phyloP scores from a whole-genome alignment of 2,888 invertebrate genomes.

The Gymnosoma rotundatum region DNA sequence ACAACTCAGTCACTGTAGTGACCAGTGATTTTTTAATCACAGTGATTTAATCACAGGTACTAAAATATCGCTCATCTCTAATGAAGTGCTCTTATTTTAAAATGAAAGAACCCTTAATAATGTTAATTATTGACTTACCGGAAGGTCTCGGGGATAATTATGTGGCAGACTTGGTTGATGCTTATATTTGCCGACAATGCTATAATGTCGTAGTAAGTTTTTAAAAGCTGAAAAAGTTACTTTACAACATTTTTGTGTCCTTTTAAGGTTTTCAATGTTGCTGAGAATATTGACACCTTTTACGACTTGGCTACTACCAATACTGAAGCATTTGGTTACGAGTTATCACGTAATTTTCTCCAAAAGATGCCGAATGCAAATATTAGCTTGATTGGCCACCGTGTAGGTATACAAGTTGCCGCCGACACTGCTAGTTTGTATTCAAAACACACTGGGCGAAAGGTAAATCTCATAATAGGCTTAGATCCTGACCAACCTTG shows the following conservation, averaged over 20 bases:
- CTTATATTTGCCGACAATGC: background rate
- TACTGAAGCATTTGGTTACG: slow-evolving; percentile 76
- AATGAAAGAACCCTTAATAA: too few species aligned
- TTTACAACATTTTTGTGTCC: background rate
- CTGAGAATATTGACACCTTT: slow-evolving; percentile 78
- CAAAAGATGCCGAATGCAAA: slow-evolving; percentile 69
- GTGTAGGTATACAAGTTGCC: slow-evolving; percentile 79
- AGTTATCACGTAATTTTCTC: slow-evolving; percentile 32
- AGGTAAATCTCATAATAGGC: slow-evolving; percentile 77
- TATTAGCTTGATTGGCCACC: slow-evolving; percentile 78
- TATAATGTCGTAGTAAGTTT: background rate
- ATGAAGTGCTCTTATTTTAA: too few species aligned
- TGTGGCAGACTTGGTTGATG: background rate
- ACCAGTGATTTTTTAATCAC: too few species aligned
- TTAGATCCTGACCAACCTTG: slow-evolving; percentile 80
- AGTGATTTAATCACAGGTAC: too few species aligned
- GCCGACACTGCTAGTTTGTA: slow-evolving; percentile 76
- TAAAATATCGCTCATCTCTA: too few species aligned
- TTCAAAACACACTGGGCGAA: slow-evolving; percentile 71
- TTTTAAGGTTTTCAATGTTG: slow-evolving; percentile 77
- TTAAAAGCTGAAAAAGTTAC: background rate
- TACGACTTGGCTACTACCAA: slow-evolving; percentile 81
- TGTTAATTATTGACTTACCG: background rate
- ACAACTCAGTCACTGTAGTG: too few species aligned
- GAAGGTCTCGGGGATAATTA: background rate